A percentile compares a stretch with the other conserved stretches of the same genome.
phyloP scores from a whole-genome alignment of 2,113 vertebrate genomes.

The Mixornis gularis region DNA sequence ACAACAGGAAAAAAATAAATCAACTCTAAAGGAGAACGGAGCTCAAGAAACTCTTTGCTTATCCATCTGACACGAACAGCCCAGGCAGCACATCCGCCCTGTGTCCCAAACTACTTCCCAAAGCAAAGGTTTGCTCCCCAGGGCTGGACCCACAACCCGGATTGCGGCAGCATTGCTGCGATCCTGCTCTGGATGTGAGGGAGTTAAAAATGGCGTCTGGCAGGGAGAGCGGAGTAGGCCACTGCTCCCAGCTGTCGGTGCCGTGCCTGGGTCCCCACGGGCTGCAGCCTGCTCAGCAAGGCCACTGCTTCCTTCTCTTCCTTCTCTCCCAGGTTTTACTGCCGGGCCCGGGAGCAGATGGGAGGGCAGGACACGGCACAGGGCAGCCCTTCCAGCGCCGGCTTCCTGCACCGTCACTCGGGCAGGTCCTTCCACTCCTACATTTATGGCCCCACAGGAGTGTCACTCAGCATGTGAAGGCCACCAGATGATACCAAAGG shows the following conservation, averaged over 20 bases:
- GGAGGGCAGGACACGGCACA: neutral
- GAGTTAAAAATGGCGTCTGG: neutral
- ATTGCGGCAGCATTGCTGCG: accelerated
- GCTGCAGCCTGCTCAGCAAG: neutral
- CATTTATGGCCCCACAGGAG: neutral
- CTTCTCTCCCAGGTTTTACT: neutral
- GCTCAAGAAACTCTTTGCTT: neutral
- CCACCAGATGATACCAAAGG: neutral
- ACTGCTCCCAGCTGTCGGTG: neutral
- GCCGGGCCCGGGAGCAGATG: neutral
- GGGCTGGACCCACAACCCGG: neutral
- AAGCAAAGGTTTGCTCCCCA: neutral
- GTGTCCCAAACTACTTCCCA: neutral
- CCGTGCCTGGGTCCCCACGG: neutral
- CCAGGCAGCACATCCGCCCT: neutral
- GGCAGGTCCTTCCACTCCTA: slow-evolving; percentile 14
- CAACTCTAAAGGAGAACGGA: neutral
- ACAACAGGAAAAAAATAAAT: neutral
- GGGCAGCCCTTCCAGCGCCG: neutral
- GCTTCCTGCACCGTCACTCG: neutral
- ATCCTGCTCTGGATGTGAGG: accelerated
- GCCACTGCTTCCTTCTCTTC: neutral
- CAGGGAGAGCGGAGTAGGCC: neutral
- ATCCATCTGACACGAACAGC: neutral
- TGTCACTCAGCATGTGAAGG: neutral